These are phyloP conservation scores for Numenius arquata DNA, from an alignment of 2,113 vertebrate genomes.

Conservation along the genomic window DNA sequence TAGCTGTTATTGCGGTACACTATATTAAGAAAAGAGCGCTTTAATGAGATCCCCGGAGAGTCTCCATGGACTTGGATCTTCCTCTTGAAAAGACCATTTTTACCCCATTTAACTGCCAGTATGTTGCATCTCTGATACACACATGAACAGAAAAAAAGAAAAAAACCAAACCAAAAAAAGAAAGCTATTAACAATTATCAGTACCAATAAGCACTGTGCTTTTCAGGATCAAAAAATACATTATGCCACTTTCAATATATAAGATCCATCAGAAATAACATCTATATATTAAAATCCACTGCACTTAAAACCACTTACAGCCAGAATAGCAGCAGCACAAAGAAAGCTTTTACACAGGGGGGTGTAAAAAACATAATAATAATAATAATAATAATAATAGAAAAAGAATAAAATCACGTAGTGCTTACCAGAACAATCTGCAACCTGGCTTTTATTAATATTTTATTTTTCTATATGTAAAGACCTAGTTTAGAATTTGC, in stretches of 20 bases:
- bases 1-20: slow-evolving; percentile 47
- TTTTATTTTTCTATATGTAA: background rate
- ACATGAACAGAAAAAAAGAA: background rate
- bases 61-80: slow-evolving; percentile 5
- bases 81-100: slow-evolving; percentile 60
- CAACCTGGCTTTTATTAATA: background rate
- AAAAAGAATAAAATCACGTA: background rate
- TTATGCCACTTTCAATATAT: background rate
- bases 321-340: background rate
- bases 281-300: background rate
- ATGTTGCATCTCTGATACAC: background rate
- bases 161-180: background rate
- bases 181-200: slow-evolving; percentile 18
- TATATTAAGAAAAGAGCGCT: slow-evolving; percentile 53
- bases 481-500: background rate
- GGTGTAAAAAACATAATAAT: background rate
- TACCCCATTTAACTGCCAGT: slow-evolving; percentile 38
- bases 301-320: background rate
- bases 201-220: background rate
- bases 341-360: background rate
- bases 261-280: background rate
- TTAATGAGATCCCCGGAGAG: slow-evolving; percentile 77
- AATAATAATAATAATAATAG: background rate
- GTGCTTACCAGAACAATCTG: background rate
- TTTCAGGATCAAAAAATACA: background rate